Evolutionary conservation across 1,140 invertebrate species (phyloP).

Genomic region (Zaprionus ornatus): DNA sequence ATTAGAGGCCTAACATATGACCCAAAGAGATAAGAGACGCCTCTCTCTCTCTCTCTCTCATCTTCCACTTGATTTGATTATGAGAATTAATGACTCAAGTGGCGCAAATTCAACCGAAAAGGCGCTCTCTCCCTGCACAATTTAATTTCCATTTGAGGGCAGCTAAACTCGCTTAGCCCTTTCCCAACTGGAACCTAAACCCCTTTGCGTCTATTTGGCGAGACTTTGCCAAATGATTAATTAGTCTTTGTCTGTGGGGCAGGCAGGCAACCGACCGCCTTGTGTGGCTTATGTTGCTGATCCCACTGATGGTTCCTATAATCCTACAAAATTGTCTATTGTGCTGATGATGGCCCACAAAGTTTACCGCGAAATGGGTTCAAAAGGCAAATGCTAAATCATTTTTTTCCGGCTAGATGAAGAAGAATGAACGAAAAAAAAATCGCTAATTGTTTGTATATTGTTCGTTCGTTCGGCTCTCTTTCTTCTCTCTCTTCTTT

Average conservation of each 20-base stretch:
- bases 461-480: conserved; percentile 39
- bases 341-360: conserved; percentile 32
- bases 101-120: conserved; percentile 57
- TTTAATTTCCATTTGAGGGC: conserved; percentile 74
- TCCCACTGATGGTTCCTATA: conserved; percentile 72
- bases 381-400: conserved; percentile 67
- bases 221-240: conserved; percentile 66
- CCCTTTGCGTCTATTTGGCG: conserved; percentile 6
- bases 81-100: conserved; percentile 77
- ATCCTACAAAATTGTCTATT: conserved; percentile 77
- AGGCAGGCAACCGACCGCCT: neutral
- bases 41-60: too few species aligned
- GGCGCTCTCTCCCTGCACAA: conserved; percentile 48
- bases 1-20: conserved; percentile 12
- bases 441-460: conserved; percentile 74
- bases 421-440: conserved; percentile 6
- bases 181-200: conserved; percentile 7
- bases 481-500: neutral
- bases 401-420: conserved; percentile 50
- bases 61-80: conserved; percentile 55
- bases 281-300: conserved; percentile 49
- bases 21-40: neutral
- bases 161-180: conserved; percentile 8
- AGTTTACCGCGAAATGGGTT: conserved; percentile 37
- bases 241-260: conserved; percentile 60